Conservation (phyloP, 2,113 vertebrate genomes). For the Periophthalmodon schlosseri region DNA sequence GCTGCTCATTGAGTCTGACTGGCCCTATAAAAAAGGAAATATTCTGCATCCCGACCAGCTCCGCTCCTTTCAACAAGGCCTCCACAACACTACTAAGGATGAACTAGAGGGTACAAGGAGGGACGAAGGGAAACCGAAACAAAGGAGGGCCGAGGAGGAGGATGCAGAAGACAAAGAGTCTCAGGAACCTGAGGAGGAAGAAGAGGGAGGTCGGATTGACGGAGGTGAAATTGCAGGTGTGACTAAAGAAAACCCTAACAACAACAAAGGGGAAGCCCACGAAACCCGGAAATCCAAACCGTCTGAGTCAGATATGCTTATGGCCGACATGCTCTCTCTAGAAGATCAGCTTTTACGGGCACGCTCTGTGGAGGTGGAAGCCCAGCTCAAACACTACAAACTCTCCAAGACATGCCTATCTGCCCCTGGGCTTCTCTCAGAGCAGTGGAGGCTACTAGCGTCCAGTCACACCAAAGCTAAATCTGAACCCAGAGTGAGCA, state of each 20-base stretch:
- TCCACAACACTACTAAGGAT: constrained; percentile 38
- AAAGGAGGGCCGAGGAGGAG: constrained; percentile 52
- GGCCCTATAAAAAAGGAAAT: constrained; percentile 90
- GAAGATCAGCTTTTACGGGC: constrained; percentile 78
- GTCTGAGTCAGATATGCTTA: constrained; percentile 79
- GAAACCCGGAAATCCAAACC: constrained; percentile 74
- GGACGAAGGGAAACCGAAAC: constrained; percentile 57
- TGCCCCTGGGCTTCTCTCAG: constrained; percentile 75
- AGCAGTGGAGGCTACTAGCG: constrained; percentile 85
- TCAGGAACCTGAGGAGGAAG: constrained; percentile 42
- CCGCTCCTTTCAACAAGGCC: constrained; percentile 76
- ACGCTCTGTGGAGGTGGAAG: constrained; percentile 77
- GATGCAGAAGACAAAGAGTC: constrained; percentile 72
- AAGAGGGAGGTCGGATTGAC: constrained; percentile 59
- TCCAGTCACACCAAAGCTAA: constrained; percentile 70
- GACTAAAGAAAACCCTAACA: constrained; percentile 37
- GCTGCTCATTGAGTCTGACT: constrained; percentile 91
- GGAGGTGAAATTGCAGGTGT: constrained; percentile 32
- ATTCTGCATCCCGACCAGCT: constrained; percentile 83
- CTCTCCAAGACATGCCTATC: constrained; percentile 80
- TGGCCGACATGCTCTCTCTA: constrained; percentile 83
- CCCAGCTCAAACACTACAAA: constrained; percentile 83
- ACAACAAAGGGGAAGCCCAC: constrained; percentile 24
- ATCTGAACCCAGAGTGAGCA: constrained; percentile 68
- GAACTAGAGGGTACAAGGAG: constrained; percentile 54